phyloP scores from a whole-genome alignment of 2,113 vertebrate species.

The Mesembrinibis cayennensis region DNA sequence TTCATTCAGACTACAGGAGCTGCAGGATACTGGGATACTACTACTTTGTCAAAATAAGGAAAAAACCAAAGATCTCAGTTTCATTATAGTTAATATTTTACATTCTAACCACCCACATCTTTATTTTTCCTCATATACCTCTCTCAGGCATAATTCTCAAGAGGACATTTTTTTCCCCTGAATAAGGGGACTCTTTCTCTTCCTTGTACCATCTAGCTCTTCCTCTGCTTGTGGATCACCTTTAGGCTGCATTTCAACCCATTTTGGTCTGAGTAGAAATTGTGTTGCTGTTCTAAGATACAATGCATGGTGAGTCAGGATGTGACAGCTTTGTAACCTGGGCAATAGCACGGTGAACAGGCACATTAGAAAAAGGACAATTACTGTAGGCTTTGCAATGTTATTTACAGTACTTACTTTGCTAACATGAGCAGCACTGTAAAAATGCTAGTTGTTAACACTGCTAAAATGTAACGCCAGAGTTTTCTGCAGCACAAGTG shows the following conservation, averaged over 20 bases:
- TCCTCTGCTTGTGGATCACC: background rate
- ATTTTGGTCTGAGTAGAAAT: background rate
- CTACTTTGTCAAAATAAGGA: background rate
- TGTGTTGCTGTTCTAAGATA: background rate
- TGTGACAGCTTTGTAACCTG: slow-evolving; percentile 28
- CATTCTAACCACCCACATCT: background rate
- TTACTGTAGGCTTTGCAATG: background rate
- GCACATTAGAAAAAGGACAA: background rate
- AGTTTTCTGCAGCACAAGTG: slow-evolving; percentile 16
- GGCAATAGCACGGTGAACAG: background rate
- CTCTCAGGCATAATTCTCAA: background rate
- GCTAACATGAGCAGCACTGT: slow-evolving; percentile 3
- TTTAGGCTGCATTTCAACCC: background rate
- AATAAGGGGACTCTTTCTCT: background rate
- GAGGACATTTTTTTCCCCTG: background rate
- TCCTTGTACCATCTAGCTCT: background rate
- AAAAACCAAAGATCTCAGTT: background rate
- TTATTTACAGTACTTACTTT: slow-evolving; percentile 50
- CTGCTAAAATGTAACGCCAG: background rate
- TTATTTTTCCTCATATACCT: background rate
- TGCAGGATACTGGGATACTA: too few species aligned
- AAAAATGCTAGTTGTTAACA: slow-evolving; percentile 35
- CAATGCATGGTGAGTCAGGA: background rate
- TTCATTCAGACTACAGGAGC: background rate
- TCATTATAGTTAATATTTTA: background rate